Percentiles rank a stretch among this genome's conserved stretches.
These are phyloP conservation scores for Cyclina sinensis DNA, from an alignment of 1,140 invertebrate genomes.

Conservation along the genomic window DNA sequence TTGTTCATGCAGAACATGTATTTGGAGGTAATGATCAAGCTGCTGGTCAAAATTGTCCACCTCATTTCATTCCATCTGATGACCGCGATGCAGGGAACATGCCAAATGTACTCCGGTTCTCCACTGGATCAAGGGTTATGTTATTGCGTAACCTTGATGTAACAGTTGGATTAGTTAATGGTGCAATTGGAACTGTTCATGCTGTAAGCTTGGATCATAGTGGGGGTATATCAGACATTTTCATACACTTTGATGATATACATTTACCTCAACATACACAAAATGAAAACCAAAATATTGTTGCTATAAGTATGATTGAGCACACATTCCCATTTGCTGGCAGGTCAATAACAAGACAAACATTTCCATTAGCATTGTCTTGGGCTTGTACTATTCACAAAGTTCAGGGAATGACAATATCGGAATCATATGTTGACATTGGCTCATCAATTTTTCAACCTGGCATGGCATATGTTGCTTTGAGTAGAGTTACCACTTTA, in stretches of 20 bases:
- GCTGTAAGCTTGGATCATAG: not conserved
- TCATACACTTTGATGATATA: too few species aligned
- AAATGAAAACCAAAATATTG: too few species aligned
- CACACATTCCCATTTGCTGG: not conserved
- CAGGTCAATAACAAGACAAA: not conserved
- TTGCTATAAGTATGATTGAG: too few species aligned
- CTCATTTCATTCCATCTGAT: not conserved
- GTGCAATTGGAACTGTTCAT: conserved; percentile 26
- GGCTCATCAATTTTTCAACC: conserved; percentile 24
- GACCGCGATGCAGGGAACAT: conserved; percentile 5
- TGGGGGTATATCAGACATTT: conserved; percentile 6
- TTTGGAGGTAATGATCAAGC: not conserved
- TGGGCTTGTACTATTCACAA: conserved; percentile 38
- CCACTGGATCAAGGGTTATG: too few species aligned
- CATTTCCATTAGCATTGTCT: not conserved
- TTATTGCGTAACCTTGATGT: conserved; percentile 34
- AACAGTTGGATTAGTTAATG: conserved; percentile 5
- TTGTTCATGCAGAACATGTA: not conserved
- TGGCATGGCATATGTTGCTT: too few species aligned
- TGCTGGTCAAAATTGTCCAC: too few species aligned
- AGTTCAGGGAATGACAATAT: conserved; percentile 41
- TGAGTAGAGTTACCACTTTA: conserved; percentile 3
- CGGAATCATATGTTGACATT: not conserved
- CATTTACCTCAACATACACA: too few species aligned
- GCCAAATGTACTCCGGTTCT: not conserved